Evolutionary conservation across 1,140 invertebrate genomes (phyloP).

Genomic region (Heliothis subflexa): DNA sequence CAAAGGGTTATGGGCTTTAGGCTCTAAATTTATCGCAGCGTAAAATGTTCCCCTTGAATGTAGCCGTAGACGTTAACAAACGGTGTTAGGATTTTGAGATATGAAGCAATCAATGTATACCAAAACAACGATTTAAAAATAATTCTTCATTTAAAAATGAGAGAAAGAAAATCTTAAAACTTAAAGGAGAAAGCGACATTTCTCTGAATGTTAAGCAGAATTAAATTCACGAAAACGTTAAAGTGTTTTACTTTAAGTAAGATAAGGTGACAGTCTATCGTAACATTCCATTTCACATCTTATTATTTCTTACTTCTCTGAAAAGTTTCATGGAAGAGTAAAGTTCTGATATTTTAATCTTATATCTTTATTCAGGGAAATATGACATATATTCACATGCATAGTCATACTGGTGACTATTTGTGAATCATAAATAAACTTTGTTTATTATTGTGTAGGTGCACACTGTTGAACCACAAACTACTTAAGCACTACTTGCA

Average conservation of each 20-base stretch:
- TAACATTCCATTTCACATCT: slow-evolving; percentile 20
- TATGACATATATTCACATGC: background rate
- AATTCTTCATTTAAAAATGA: background rate
- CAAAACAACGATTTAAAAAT: background rate
- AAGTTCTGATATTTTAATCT: background rate
- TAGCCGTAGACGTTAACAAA: background rate
- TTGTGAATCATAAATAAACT: too few relatives aligned
- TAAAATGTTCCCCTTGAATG: slow-evolving; percentile 4
- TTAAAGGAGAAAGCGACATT: slow-evolving; percentile 1
- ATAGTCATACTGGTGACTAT: too few relatives aligned
- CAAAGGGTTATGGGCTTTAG: slow-evolving; percentile 62
- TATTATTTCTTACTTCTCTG: background rate
- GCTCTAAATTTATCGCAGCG: slow-evolving; percentile 48
- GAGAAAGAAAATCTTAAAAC: background rate
- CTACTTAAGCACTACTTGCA: too few relatives aligned
- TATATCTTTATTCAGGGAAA: too few relatives aligned
- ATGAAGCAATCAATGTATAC: background rate
- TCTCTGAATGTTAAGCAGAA: slow-evolving; percentile 17
- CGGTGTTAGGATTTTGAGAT: background rate
- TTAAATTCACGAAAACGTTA: slow-evolving; percentile 9
- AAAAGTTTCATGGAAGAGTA: background rate
- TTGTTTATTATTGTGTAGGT: too few relatives aligned
- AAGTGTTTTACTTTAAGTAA: slow-evolving; percentile 12
- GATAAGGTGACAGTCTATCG: slow-evolving; percentile 21
- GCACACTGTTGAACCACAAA: too few relatives aligned